Evolutionary conservation across 30 jellyfish, hydroid and myxozoan genomes (phyloP), one percentile per base, ranked within the genome.

Genomic region (Clytia hemisphaerica): DNA sequence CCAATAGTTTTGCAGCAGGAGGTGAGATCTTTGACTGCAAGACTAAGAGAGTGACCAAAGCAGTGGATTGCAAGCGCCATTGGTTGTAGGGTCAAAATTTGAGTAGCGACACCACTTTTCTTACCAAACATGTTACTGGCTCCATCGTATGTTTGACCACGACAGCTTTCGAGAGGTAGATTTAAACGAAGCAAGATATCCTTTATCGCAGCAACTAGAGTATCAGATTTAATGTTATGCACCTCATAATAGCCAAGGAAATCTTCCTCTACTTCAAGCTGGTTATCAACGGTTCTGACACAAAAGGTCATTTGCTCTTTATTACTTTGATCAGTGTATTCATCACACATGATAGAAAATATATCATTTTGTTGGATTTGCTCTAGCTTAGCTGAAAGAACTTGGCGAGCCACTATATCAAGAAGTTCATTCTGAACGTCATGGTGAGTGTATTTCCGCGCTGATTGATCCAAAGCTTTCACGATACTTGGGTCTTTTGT

Each of bases 291-390:
- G n/a, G 53, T 42, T n/a, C 53, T 42, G 53, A n/a, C n/a, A 42
- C n/a, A 10, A 42, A 42, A 51, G 18, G 76, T 47, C 40, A 54
- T 9, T 44, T 73, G 84, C 38, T 54, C 84, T 37, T 51, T 63
- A 53, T 62, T 77, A 29, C 82, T 32, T 63, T 49, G 64, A 61
- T 77, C 83, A 1, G 76, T 77, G 80, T 77, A 77, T 54, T 77
- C 91, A 45, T 77, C 76, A 26, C 68, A 77, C 69, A 65, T 62
- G 48, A 70, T 70, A 15, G 82, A 71, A 47, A 70, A 70, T 71
- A 24, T 47, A 55, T 45, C 75, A 30, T 37, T 70, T 70, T 70
- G 21, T 45, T 51, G 26, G 74, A 47, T 33, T 26, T 55, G 10
- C 32, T 70, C 82, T 29, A 70, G 0, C 58, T 26, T 51, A 26